phyloP scores from a whole-genome alignment of 2,797 vertebrate genomes.

The Monodelphis domestica region DNA sequence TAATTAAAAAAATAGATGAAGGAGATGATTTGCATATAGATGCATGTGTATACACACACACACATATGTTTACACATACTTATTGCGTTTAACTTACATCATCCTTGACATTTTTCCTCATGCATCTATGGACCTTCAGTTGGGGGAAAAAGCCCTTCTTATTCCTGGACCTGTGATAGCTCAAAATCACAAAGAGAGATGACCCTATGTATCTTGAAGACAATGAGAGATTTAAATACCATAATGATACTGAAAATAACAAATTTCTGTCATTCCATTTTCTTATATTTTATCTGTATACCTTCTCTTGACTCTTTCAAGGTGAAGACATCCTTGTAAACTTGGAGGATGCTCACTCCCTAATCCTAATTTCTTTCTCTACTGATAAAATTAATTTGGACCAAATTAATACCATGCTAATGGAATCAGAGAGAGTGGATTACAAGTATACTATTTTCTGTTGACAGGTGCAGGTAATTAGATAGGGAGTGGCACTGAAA shows the following conservation, averaged over 20 bases:
- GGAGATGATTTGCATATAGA: background rate
- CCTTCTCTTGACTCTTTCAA: background rate
- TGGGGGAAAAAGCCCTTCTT: background rate
- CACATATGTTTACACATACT: background rate
- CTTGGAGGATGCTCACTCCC: background rate
- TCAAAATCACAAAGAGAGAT: constrained; percentile 6
- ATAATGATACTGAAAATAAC: background rate
- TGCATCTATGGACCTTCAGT: background rate
- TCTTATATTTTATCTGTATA: background rate
- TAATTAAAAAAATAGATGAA: background rate
- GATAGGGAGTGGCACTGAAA: constrained; percentile 8
- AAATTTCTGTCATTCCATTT: background rate
- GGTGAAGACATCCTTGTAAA: background rate
- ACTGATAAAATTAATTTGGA: constrained; percentile 26
- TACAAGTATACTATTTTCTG: background rate
- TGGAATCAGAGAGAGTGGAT: constrained; percentile 1
- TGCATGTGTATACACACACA: no score
- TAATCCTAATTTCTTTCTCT: background rate
- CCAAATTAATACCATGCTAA: background rate
- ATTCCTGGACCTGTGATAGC: background rate
- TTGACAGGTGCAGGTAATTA: constrained; percentile 10
- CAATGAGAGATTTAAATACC: background rate
- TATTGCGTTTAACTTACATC: background rate
- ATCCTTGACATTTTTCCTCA: constrained; percentile 7
- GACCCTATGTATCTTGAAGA: background rate